These are phyloP conservation scores for Atractosteus spatula DNA, from an alignment of 2,113 vertebrate genomes.

Conservation along the genomic window DNA sequence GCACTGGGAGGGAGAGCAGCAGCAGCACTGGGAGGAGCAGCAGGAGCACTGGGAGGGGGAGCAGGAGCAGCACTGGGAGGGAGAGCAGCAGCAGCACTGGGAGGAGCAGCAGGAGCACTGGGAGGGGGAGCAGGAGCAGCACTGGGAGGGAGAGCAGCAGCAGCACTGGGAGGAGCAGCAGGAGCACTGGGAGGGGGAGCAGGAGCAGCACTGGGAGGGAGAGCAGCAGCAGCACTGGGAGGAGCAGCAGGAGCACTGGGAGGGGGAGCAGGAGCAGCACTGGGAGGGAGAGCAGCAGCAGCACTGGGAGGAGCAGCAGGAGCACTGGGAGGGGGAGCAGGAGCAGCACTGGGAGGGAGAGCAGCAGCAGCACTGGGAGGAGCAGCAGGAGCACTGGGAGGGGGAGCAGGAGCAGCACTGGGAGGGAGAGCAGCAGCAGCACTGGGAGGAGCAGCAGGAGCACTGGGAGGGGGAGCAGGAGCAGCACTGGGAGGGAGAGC, in stretches of 20 bases:
- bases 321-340: conserved; percentile 49
- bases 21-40: conserved; percentile 43
- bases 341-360: conserved; percentile 94
- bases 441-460: too few species aligned
- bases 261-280: too few species aligned
- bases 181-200: conserved; percentile 90
- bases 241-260: too few species aligned
- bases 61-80: too few species aligned
- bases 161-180: too few species aligned
- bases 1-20: conserved; percentile 74
- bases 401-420: conserved; percentile 91
- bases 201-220: conserved; percentile 87
- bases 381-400: conserved; percentile 88
- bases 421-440: conserved; percentile 59
- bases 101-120: conserved; percentile 82
- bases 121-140: conserved; percentile 63
- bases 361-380: too few species aligned
- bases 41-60: too few species aligned
- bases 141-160: conserved; percentile 98
- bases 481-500: too few species aligned
- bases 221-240: conserved; percentile 49
- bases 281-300: conserved; percentile 31
- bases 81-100: conserved; percentile 55
- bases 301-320: conserved; percentile 84
- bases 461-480: too few species aligned